A percentile compares a stretch with the other conserved stretches of the same genome.
Evolutionary conservation across 2,113 vertebrate species (phyloP).

Genomic region (Herpetotheres cachinnans): DNA sequence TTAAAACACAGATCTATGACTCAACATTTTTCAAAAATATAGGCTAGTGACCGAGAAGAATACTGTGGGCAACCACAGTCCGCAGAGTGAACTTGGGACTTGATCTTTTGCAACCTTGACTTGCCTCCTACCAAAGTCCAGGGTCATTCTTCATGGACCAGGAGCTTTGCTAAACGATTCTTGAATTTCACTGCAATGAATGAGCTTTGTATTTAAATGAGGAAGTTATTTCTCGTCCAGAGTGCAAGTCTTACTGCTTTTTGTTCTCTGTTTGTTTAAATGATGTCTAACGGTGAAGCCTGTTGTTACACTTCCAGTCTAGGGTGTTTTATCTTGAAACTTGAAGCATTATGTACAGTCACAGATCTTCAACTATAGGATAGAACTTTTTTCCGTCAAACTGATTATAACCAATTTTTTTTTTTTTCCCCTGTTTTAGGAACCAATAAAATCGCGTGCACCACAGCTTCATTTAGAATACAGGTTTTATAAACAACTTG

Average conservation of each 20-base stretch:
- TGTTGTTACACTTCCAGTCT: not conserved
- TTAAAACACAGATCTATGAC: not conserved
- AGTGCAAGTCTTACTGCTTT: not conserved
- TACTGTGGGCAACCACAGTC: not conserved
- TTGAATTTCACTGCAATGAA: not conserved
- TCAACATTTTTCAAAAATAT: not conserved
- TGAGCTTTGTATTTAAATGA: not conserved
- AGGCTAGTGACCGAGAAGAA: not conserved
- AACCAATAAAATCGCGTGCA: slow-evolving; percentile 96
- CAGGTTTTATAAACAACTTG: slow-evolving; percentile 97
- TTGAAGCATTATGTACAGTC: not conserved
- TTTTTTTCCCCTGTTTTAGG: slow-evolving; percentile 73
- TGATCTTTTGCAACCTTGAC: not conserved
- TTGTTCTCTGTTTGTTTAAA: not conserved
- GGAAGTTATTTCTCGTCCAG: not conserved
- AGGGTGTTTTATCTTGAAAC: not conserved
- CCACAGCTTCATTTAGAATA: slow-evolving; percentile 97
- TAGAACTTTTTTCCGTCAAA: not conserved
- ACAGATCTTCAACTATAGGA: not conserved
- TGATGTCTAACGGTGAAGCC: not conserved
- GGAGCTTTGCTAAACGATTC: not conserved
- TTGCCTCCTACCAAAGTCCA: not conserved
- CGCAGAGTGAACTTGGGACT: not conserved
- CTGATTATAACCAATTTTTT: not conserved
- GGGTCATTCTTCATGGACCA: not conserved